Base-by-base conservation (phyloP, 2,888 invertebrate species). In the Prosapia bicincta region DNA sequence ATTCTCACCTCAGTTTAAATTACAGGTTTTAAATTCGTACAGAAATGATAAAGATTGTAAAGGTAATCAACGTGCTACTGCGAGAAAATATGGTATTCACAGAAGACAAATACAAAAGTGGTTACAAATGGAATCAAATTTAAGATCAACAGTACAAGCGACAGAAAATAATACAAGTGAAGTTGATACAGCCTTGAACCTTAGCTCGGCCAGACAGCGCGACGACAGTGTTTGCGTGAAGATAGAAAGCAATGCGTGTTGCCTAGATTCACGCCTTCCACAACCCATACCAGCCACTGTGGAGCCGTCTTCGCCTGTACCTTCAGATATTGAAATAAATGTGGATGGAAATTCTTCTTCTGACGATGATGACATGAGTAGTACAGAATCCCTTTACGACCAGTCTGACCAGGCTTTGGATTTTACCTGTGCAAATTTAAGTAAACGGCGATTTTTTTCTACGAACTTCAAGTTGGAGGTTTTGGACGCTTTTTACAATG, bases 91-190 rank as follows among this genome's bases (percentile, higher is more conserved):
- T 85, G 93, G 94, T 76, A 95, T 96, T 80, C 95, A 96, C 85
- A 89, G 95, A 76, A 89, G 95, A 77, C 95, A 96, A 85, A 95
- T 96, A 81, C 95, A 96, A 86, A 95, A 96, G 88, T 96, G 95
- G 95, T 86, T 96, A 80, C 95, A 95, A 86, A 93, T 92, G 82
- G 95, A 95, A 85, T 89, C 90, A 78, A 91, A 91, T 84, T 86
- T 95, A 79, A 89, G 94, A 82, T 93, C 91, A 78, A 92, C 92
- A 81, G 91, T 94, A 78, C 87, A 81, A 78, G 81, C 78, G 67
- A 72, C 79, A n/a, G 80, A 78, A 72, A 77, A 74, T 72, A 69
- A 74, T 75, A 78, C 54, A 76, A 13, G 13, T 38, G 77, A 66
- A 73, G 75, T 75, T 72, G 82, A 83, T 83, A 83, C 85, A 84